Evolutionary conservation across 2,797 vertebrate genomes (phyloP), one percentile per base, ranked within the genome.

Genomic region (Acestrorhynchus altus): DNA sequence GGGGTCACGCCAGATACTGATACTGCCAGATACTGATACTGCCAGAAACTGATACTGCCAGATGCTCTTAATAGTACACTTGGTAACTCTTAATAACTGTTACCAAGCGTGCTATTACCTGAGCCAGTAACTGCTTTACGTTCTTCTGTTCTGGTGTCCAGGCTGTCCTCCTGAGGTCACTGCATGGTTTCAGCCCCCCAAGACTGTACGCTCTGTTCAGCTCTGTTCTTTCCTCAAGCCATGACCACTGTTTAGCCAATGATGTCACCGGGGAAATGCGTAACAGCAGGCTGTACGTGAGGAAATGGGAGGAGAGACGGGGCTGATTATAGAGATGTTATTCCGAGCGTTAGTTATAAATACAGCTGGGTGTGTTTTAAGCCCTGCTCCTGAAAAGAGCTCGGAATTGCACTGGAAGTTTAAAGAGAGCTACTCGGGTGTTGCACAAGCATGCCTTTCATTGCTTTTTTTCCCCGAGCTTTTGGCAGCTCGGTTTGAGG

Each of bases 251-350:
- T 91, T 91, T 90, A 83, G 85, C 69, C 85, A 85, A 87, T 91
- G 90, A 91, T 89, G 87, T 92, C 88, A 92, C 84, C 68, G 83
- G 80, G 73, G 86, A 91, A 90, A 86, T 84, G 76, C 76, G 79
- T 79, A 74, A 83, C 31, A 68, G 66, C 77, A 3, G 42, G 57
- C 65, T 73, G 68, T 84, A 74, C 84, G 80, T 80, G 69, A 80
- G 89, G 88, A 85, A 87, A 87, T 82, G 69, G 77, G 84, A 83
- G 81, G 52, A 77, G 77, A 80, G 61, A 77, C 22, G 9, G 59
- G 54, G 57, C 75, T 57, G 78, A 82, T 86, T 82, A 83, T 57
- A 82, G 78, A 87, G 88, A 80, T 78, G 81, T 81, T 87, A 87
- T 83, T 89, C 82, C 89, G 74, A 82, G 52, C 22, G 52, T 31